Evolutionary conservation across 1,140 invertebrate species (phyloP), one percentile per base, ranked within the genome.

Genomic region (Tetramorium simillimum): DNA sequence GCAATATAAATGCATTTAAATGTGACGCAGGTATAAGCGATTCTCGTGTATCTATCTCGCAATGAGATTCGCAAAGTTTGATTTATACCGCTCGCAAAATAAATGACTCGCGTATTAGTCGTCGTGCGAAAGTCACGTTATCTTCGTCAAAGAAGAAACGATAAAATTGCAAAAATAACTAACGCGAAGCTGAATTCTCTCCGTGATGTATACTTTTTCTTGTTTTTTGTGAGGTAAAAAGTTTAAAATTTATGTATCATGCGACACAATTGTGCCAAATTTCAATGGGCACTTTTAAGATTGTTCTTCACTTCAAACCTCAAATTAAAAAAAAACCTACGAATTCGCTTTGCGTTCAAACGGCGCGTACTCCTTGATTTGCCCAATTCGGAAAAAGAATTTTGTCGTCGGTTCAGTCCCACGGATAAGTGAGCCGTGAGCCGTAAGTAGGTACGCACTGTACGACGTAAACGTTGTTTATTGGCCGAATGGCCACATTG

Each of bases 401-500:
- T 37, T 56, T 18, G n/a, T 53, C n/a, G 37, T 53, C 33, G 46
- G 1, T 40, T 43, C 58, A 75, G n/a, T 75, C 80, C 40, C 80
- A 82, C 51, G 80, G 40, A 21, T 21, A 53, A 77, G 49, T 43
- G 60, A 87, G 37, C 33, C 62, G 63, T 91, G 67, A 46, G 16
- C 12, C 12, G 56, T 76, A 62, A 58, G 51, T 85, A 85, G 40
- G 51, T 75, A 84, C 37, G 58, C 21, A 65, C 53, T n/a, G 14
- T 72, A 51, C 43, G 18, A 65, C 56, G 81, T 77, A 78, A 28
- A 75, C 65, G 56, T 78, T 85, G 53, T 75, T 89, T 77, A 89
- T 87, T 78, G 69, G 18, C 43, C 76, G 86, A 87, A 73, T 90
- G 86, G 78, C 77, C 88, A 89, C 87, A 93, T 93, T 93, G 91